Percentiles rank a stretch among this genome's conserved stretches.
Evolutionary conservation across 2,113 vertebrate genomes (phyloP).

Genomic region (Telmatochromis sp.): DNA sequence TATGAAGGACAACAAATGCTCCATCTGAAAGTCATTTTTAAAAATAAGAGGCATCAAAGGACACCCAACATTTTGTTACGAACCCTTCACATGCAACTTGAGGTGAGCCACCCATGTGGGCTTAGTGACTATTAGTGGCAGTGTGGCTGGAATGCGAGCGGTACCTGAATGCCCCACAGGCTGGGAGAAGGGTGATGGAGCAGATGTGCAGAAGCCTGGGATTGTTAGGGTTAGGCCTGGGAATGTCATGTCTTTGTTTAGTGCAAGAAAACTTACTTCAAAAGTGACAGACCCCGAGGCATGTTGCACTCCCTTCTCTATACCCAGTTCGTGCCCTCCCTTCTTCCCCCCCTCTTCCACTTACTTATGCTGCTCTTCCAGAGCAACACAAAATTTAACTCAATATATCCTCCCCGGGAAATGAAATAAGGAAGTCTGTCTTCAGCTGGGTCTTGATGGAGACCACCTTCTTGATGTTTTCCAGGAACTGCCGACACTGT

Average conservation of each 20-base stretch:
- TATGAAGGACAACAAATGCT: constrained; percentile 39
- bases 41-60: constrained; percentile 53
- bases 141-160: neutral
- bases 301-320: neutral
- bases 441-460: constrained; percentile 44
- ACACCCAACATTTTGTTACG: neutral
- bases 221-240: neutral
- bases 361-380: constrained; percentile 27
- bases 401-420: constrained; percentile 61
- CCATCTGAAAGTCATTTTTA: constrained; percentile 50
- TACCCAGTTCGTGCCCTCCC: neutral
- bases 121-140: neutral
- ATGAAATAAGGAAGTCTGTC: constrained; percentile 69
- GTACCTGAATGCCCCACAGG: neutral
- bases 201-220: constrained; percentile 1
- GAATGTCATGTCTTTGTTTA: neutral
- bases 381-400: constrained; percentile 53
- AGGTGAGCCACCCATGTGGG: constrained; percentile 1
- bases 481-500: constrained; percentile 35
- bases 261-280: constrained; percentile 10
- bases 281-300: neutral
- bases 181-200: neutral
- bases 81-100: constrained; percentile 12
- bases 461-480: constrained; percentile 62
- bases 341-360: neutral